A percentile compares a stretch with the other conserved stretches of the same genome.
Evolutionary conservation across 2,797 vertebrate genomes (phyloP).

Genomic region (Labeo calbasu): DNA sequence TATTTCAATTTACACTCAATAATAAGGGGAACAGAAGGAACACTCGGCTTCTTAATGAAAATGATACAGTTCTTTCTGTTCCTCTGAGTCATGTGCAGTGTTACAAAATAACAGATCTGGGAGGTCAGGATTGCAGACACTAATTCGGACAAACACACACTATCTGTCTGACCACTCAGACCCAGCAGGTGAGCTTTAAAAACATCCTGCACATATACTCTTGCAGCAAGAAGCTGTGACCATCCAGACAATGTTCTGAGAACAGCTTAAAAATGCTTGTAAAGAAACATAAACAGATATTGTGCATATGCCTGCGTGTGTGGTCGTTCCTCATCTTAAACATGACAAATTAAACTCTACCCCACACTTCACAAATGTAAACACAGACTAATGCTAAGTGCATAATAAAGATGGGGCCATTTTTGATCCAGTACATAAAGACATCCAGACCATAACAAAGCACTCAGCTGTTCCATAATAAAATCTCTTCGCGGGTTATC

Average conservation of each 20-base stretch:
- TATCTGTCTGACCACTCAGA: conserved; percentile 37
- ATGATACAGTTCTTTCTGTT: not conserved
- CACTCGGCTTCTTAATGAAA: not conserved
- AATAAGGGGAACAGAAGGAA: not conserved
- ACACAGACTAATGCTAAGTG: conserved; percentile 43
- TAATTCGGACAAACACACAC: conserved; percentile 7
- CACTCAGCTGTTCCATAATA: not conserved
- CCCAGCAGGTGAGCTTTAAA: conserved; percentile 41
- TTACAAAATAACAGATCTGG: not conserved
- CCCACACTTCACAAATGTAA: conserved; percentile 35
- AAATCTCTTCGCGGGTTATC: not conserved
- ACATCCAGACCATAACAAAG: conserved; percentile 28
- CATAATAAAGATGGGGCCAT: conserved; percentile 20
- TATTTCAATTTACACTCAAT: not conserved
- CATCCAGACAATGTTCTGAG: not conserved
- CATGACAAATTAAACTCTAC: conserved; percentile 26
- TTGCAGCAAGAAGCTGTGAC: not conserved
- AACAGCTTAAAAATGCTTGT: not conserved
- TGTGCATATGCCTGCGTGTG: conserved; percentile 25
- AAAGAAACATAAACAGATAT: not conserved
- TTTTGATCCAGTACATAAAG: conserved; percentile 20
- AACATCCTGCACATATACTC: conserved; percentile 47
- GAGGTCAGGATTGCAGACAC: conserved; percentile 16
- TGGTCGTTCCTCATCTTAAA: conserved; percentile 43
- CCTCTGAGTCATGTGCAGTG: not conserved